Evolutionary conservation across 2,797 vertebrate genomes (phyloP).

Genomic region (Periophthalmus magnuspinnatus): DNA sequence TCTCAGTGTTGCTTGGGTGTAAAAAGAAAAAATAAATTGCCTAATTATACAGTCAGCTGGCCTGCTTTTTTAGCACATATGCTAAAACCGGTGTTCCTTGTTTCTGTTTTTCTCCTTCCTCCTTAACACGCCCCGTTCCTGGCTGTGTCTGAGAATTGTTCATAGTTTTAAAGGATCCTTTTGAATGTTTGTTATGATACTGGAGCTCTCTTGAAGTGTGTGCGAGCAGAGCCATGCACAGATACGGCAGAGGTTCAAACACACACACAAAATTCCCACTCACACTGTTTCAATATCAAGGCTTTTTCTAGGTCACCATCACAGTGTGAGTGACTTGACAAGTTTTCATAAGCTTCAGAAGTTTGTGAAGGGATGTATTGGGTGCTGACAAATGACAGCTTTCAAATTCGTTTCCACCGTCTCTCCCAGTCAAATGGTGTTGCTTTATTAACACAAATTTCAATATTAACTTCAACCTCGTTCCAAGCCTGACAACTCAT

Average conservation of each 20-base stretch:
- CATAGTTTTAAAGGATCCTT: slow-evolving; percentile 22
- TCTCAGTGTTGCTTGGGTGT: background rate
- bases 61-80: slow-evolving; percentile 9
- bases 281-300: slow-evolving; percentile 27
- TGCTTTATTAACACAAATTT: slow-evolving; percentile 1
- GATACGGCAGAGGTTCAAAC: slow-evolving; percentile 50
- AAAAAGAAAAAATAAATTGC: background rate
- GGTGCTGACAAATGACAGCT: slow-evolving; percentile 20
- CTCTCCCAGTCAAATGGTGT: background rate
- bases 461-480: background rate
- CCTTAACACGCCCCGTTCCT: slow-evolving; percentile 19
- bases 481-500: background rate
- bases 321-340: slow-evolving; percentile 47
- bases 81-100: slow-evolving; percentile 29
- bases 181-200: slow-evolving; percentile 52
- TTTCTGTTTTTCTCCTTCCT: slow-evolving; percentile 34
- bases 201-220: slow-evolving; percentile 43
- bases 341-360: slow-evolving; percentile 56
- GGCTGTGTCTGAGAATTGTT: slow-evolving; percentile 34
- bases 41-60: slow-evolving; percentile 16
- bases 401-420: slow-evolving; percentile 13
- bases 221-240: slow-evolving; percentile 47
- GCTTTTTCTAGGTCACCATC: slow-evolving; percentile 67
- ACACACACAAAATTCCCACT: background rate
- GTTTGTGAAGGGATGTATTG: slow-evolving; percentile 48